phyloP scores from a whole-genome alignment of 2,888 invertebrate genomes.

The Strigamia maritima region DNA sequence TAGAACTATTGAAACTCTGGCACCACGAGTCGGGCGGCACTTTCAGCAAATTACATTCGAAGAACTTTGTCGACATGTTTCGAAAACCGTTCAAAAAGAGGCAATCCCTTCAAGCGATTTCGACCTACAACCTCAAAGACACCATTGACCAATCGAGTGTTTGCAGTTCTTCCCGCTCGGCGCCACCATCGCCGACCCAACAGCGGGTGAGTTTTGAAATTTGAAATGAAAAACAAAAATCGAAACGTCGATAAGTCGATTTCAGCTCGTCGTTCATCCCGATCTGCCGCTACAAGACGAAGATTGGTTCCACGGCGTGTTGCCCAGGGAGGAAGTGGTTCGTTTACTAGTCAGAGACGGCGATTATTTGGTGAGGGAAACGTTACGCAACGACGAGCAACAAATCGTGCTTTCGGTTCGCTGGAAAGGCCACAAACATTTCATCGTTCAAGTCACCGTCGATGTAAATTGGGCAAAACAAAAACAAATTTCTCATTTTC shows the following conservation, averaged over 20 bases:
- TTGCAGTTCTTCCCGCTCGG: conserved; percentile 25
- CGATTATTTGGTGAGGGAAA: conserved; percentile 90
- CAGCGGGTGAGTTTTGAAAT: not conserved
- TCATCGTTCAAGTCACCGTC: conserved; percentile 89
- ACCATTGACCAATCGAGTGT: conserved; percentile 39
- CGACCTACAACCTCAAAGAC: not conserved
- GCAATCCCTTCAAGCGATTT: conserved; percentile 17
- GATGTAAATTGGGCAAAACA: conserved; percentile 65
- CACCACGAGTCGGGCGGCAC: conserved; percentile 21
- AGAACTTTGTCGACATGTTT: conserved; percentile 63
- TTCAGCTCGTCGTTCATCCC: conserved; percentile 43
- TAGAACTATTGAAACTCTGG: not conserved
- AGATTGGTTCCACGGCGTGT: conserved; percentile 95
- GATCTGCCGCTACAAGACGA: conserved; percentile 66
- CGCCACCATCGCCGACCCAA: not conserved
- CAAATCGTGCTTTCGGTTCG: conserved; percentile 92
- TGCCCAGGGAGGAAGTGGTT: conserved; percentile 93
- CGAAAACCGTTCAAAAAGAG: conserved; percentile 60
- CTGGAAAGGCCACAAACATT: conserved; percentile 95
- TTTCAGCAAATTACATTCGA: conserved; percentile 39
- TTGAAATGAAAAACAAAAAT: not conserved
- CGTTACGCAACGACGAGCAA: conserved; percentile 82
- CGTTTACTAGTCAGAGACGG: conserved; percentile 85
- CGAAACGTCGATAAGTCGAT: conserved; percentile 15
- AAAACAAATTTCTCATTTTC: too few relatives aligned